Base-by-base conservation (phyloP, 2,888 invertebrate genomes). In the Gibbula magus region DNA sequence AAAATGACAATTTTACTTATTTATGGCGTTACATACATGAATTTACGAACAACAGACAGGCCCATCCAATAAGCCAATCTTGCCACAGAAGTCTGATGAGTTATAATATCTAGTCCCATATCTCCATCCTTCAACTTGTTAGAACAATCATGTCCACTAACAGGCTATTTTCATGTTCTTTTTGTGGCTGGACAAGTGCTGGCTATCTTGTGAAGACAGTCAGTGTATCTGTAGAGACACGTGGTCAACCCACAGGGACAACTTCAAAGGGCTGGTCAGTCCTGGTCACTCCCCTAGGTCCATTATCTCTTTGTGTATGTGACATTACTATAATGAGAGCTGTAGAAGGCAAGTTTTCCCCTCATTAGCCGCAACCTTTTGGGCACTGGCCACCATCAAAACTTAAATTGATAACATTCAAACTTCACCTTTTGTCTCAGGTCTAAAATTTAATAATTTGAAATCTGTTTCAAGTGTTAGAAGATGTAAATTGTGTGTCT, bases 151-250 rank as follows among this genome's bases (percentile, higher is more conserved):
- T 56, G n/a, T 25, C n/a, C 56, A 56, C 56, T n/a, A 16, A 29
- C 61, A 61, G 10, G 61, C 16, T 25, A 61, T 25, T 61, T 61
- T 61, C 13, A 61, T 61, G 61, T 25, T 61, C 61, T 61, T 61
- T 61, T 61, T 61, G 61, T 61, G 61, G 61, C 61, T 61, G 61
- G 61, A 61, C 61, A 61, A 61, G 61, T 61, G 61, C 25, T 56
- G 16, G 61, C 61, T 61, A 61, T 61, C 61, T 61, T 29, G 25
- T 25, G 10, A 2, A 13, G 22, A 29, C 29, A 18, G 61, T 61
- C 61, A 61, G 29, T 61, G 29, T 61, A 29, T 61, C 61, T 61
- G 61, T 25, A 29, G 61, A 61, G 61, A 61, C 61, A 61, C 61
- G 61, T 61, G 61, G 25, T 25, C 29, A 29, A 29, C 61, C 61